Evolutionary conservation across 2,797 vertebrate genomes (phyloP), one percentile per base, ranked within the genome.

Genomic region (Spatula clypeata): DNA sequence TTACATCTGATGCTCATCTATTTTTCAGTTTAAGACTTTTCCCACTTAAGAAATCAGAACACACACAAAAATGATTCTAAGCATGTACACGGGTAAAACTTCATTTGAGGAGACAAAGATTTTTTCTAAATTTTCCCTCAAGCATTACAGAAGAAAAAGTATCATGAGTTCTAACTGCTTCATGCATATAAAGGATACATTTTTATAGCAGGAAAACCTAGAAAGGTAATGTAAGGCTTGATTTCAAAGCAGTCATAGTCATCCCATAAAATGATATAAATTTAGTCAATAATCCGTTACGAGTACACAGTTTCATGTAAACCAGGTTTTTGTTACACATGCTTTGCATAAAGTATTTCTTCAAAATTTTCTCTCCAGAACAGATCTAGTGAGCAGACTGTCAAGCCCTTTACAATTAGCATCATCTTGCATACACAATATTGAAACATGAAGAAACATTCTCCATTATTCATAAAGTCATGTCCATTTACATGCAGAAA

Each of bases 361-460:
- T 92, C 34, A 85, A 77, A 92, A 79, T 88, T 87, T 95, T 89
- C 40, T 79, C 83, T 88, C 83, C 76, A 94, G 87, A 96, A 86
- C 65, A 74, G 44, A 93, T 65, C 32, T 81, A 91, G 79, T 32
- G 7, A 94, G 86, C 93, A 96, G 95, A 92, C 87, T 72, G 79
- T 94, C 93, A 97, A 97, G 86, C 66, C 91, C 96, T 97, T 96
- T 11, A 36, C 83, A 93, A 89, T 96, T 82, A 95, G 40, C 76
- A 96, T 89, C 61, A 96, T 82, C 45, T 81, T 87, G 45, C 83
- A 97, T 77, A 71, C 58, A 96, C 69, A 51, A n/a, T 40, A 89
- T 7, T 70, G 79, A 97, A 64, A 91, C 51, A 87, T 6, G 19
- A 95, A 92, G 72, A 83, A 93, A 92, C 8, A 44, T 60, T 58